Evolutionary conservation across 2,888 invertebrate genomes (phyloP).

Genomic region (Tanytarsus gracilentus): DNA sequence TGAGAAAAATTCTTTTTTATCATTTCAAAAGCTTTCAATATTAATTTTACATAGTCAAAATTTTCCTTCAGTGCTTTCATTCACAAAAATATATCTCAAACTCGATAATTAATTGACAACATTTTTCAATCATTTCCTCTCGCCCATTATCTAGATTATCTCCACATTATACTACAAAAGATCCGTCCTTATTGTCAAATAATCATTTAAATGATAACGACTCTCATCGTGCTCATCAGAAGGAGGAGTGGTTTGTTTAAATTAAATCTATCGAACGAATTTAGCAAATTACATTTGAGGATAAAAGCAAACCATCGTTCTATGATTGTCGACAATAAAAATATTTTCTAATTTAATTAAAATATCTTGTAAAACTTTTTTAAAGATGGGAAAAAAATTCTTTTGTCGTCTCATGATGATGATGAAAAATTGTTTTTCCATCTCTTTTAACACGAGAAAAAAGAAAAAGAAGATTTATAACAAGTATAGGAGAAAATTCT

Average conservation of each 20-base stretch:
- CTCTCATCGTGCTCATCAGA: neutral
- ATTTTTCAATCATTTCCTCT: neutral
- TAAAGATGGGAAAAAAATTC: neutral
- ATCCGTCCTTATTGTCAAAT: constrained; percentile 26
- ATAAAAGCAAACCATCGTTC: too few species aligned
- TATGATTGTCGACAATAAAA: neutral
- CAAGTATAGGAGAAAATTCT: neutral
- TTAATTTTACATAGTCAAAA: neutral
- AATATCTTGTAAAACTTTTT: neutral
- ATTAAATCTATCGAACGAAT: neutral
- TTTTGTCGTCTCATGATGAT: neutral
- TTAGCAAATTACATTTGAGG: too few species aligned
- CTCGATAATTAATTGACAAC: constrained; percentile 3
- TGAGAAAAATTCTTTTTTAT: too few species aligned
- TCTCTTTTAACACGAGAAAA: neutral
- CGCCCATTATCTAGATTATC: constrained; percentile 14
- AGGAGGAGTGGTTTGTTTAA: constrained; percentile 21
- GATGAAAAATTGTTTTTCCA: neutral
- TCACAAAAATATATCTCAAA: neutral
- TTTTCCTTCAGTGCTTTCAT: neutral
- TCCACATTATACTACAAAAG: constrained; percentile 21
- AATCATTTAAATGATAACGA: constrained; percentile 21
- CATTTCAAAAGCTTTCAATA: too few species aligned
- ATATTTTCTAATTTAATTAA: constrained; percentile 7
- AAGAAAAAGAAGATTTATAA: neutral